These are phyloP conservation scores for Festucalex cinctus DNA, from an alignment of 2,113 vertebrate species.

Conservation along the genomic window DNA sequence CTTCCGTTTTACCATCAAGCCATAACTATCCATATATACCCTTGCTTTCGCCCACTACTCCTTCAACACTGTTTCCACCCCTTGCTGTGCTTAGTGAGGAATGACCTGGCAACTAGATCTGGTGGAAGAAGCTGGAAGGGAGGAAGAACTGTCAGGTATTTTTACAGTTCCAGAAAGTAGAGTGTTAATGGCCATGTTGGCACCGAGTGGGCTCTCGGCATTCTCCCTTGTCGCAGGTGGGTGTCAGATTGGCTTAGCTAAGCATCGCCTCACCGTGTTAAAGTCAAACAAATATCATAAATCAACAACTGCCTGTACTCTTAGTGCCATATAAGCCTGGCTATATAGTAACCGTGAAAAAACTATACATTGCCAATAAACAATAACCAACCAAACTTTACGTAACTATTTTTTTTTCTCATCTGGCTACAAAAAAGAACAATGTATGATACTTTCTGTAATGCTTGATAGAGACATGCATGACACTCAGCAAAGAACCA, in stretches of 20 bases:
- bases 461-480: too few species aligned
- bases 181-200: constrained; percentile 54
- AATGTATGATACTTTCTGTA: too few species aligned
- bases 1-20: constrained; percentile 36
- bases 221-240: constrained; percentile 49
- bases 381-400: too few species aligned
- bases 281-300: neutral
- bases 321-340: neutral
- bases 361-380: too few species aligned
- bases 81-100: constrained; percentile 52
- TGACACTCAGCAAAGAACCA: too few species aligned
- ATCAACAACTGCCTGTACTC: neutral
- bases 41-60: constrained; percentile 23
- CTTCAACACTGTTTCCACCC: constrained; percentile 45
- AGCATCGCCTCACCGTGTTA: constrained; percentile 33
- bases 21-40: neutral
- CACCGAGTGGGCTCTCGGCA: constrained; percentile 53
- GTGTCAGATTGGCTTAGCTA: constrained; percentile 60
- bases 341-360: neutral
- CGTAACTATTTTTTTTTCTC: too few species aligned
- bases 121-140: constrained; percentile 61
- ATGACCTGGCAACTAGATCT: constrained; percentile 54
- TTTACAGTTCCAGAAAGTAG: constrained; percentile 53
- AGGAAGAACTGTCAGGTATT: constrained; percentile 52
- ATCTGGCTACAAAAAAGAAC: too few species aligned